phyloP scores from a whole-genome alignment of 2,797 vertebrate genomes.

The Platyrinchus mystaceus region DNA sequence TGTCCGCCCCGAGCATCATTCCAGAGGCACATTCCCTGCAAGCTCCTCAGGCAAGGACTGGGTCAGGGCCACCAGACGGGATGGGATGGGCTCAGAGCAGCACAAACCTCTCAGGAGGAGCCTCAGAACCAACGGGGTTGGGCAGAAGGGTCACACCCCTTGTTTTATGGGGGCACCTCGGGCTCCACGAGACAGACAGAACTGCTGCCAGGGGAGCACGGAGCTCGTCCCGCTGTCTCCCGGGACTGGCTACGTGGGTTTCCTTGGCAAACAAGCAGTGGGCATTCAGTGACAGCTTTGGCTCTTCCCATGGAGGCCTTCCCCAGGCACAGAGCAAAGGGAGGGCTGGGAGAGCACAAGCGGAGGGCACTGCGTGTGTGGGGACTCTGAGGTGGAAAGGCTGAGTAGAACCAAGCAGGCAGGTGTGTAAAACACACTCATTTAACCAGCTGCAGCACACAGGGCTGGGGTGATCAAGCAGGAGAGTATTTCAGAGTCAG shows the following conservation, averaged over 20 bases:
- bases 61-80: rapidly evolving
- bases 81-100: neutral
- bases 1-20: neutral
- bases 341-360: neutral
- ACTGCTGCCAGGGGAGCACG: rapidly evolving
- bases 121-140: neutral
- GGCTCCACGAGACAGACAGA: neutral
- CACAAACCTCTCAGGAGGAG: neutral
- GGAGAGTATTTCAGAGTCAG: neutral
- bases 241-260: rapidly evolving
- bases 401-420: rapidly evolving
- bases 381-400: neutral
- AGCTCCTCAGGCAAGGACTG: neutral
- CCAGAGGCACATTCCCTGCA: rapidly evolving
- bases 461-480: neutral
- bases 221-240: neutral
- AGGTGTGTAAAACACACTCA: neutral
- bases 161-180: neutral
- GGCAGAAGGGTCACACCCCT: rapidly evolving
- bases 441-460: neutral
- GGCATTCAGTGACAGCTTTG: rapidly evolving
- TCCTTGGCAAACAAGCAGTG: neutral
- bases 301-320: neutral
- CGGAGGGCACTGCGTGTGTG: rapidly evolving
- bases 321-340: neutral